phyloP scores from a whole-genome alignment of 2,113 vertebrate species.

The Cinclus cinclus region DNA sequence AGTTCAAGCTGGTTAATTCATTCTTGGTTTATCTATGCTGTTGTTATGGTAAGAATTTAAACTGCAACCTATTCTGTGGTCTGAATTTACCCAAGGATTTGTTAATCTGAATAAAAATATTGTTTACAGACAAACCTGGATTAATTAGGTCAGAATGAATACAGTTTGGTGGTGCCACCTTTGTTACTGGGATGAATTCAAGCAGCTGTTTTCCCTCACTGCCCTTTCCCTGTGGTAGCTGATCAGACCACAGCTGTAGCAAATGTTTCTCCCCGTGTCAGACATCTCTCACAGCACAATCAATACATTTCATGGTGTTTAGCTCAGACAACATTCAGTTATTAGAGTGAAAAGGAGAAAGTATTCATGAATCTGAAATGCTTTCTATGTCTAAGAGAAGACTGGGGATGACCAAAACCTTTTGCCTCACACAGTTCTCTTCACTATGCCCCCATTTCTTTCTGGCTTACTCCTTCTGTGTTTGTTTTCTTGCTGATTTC shows the following conservation, averaged over 20 bases:
- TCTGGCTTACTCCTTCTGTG: neutral
- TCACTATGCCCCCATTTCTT: neutral
- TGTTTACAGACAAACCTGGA: neutral
- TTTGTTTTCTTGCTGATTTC: neutral
- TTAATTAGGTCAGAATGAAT: neutral
- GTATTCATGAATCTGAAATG: neutral
- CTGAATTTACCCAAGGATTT: neutral
- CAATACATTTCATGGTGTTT: slow-evolving; percentile 23
- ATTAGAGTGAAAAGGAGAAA: slow-evolving; percentile 12
- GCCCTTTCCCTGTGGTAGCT: neutral
- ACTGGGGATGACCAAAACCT: neutral
- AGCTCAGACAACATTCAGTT: slow-evolving; percentile 28
- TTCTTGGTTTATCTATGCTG: neutral
- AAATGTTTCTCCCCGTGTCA: neutral
- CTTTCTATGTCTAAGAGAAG: neutral
- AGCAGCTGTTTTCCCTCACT: neutral
- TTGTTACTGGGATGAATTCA: neutral
- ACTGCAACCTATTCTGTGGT: neutral
- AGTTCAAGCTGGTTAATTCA: neutral
- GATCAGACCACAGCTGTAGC: neutral
- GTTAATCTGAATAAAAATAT: neutral
- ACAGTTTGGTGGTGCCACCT: neutral
- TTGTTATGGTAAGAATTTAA: neutral
- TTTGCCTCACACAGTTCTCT: neutral
- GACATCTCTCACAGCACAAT: neutral